A percentile compares a stretch with the other conserved stretches of the same genome.
These are phyloP conservation scores for Argynnis bischoffii DNA, from an alignment of 2,888 invertebrate species.

Conservation along the genomic window DNA sequence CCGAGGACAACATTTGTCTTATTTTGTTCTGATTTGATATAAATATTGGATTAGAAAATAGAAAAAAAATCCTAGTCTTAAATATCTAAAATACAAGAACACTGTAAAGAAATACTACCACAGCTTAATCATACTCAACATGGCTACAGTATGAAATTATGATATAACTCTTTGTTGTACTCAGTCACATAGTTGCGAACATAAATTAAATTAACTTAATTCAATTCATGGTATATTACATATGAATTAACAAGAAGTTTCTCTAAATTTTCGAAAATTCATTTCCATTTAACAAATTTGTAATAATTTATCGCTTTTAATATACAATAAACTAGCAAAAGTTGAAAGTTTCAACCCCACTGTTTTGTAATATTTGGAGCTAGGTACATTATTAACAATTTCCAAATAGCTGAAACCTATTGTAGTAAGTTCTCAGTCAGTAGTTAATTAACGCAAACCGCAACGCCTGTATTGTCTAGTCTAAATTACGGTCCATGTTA, in stretches of 20 bases:
- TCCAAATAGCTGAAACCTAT: constrained; percentile 61
- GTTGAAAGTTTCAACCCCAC: constrained; percentile 17
- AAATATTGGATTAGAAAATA: no score
- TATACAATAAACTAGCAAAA: constrained; percentile 17
- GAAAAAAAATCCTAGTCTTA: no score
- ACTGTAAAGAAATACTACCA: no score
- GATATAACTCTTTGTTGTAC: neutral
- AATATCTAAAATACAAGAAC: no score
- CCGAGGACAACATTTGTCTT: no score
- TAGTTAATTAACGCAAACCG: constrained; percentile 73
- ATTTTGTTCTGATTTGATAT: no score
- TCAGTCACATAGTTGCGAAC: constrained; percentile 12
- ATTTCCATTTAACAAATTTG: neutral
- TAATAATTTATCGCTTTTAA: constrained; percentile 14
- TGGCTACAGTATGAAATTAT: neutral
- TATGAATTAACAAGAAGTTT: neutral
- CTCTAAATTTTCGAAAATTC: constrained; percentile 3
- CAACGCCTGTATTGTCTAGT: constrained; percentile 62
- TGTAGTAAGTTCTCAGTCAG: constrained; percentile 70
- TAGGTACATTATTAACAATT: constrained; percentile 54
- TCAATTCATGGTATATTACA: neutral
- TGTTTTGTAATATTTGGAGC: constrained; percentile 28
- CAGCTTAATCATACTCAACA: no score
- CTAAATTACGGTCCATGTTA: constrained; percentile 35
- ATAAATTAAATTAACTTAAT: constrained; percentile 10